Conservation (phyloP, 1,140 invertebrate genomes). For the Cardiocondyla obscurior region DNA sequence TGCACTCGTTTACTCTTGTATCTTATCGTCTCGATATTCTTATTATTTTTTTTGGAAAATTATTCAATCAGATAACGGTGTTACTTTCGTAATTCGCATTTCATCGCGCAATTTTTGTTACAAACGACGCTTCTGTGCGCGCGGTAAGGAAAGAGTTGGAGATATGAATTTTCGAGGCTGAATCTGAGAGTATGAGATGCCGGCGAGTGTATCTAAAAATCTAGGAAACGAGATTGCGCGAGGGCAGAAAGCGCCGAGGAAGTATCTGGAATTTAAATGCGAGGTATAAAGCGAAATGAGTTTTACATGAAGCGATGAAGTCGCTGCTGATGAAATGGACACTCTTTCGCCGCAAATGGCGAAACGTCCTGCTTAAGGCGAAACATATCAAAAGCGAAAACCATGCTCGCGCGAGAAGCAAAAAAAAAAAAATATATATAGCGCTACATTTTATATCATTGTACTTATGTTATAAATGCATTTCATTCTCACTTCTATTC, state of each 20-base stretch:
- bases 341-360: slow-evolving; percentile 18
- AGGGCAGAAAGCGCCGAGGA: neutral
- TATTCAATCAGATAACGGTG: neutral
- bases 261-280: slow-evolving; percentile 50
- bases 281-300: slow-evolving; percentile 45
- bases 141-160: neutral
- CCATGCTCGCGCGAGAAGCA: neutral
- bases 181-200: neutral
- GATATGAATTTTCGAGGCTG: slow-evolving; percentile 44
- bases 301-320: slow-evolving; percentile 52
- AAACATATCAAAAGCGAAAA: neutral
- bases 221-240: slow-evolving; percentile 40
- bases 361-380: neutral
- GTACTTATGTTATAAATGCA: neutral
- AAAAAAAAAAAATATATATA: too few species aligned
- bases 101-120: slow-evolving; percentile 26
- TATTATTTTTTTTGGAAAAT: neutral
- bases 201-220: slow-evolving; percentile 45
- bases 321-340: slow-evolving; percentile 51
- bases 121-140: neutral
- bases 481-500: neutral
- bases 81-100: slow-evolving; percentile 34
- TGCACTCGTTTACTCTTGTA: neutral
- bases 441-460: neutral
- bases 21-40: neutral